These are phyloP conservation scores for Taurulus bubalis DNA, from an alignment of 2,113 vertebrate genomes.

Conservation along the genomic window DNA sequence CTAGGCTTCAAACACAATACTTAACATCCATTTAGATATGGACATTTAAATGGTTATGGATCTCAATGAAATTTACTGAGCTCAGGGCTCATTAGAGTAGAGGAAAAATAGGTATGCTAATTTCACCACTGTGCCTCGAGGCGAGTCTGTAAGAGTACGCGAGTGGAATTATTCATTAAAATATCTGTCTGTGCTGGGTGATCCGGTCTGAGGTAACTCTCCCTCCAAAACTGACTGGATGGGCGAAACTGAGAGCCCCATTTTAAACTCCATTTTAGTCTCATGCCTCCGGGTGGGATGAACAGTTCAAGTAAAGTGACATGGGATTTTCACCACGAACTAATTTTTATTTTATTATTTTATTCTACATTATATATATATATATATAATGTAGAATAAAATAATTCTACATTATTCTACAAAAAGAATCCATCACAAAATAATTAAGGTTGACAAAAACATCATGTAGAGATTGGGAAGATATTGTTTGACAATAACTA, in stretches of 20 bases:
- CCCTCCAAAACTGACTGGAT: constrained; percentile 4
- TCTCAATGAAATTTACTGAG: constrained; percentile 33
- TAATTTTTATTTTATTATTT: too few species aligned
- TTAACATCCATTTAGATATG: constrained; percentile 35
- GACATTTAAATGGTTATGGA: constrained; percentile 28
- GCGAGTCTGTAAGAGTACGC: constrained; percentile 45
- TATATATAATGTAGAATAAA: too few species aligned
- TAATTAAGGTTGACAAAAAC: too few species aligned
- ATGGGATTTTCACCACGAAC: background rate
- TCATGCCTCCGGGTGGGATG: background rate
- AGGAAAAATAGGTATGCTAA: constrained; percentile 47
- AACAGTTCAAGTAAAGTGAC: background rate
- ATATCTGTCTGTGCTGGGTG: constrained; percentile 19
- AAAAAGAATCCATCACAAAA: too few species aligned
- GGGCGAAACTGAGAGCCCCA: constrained; percentile 7
- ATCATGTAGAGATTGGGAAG: too few species aligned
- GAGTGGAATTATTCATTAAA: constrained; percentile 68
- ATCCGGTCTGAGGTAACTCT: constrained; percentile 16
- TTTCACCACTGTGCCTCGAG: constrained; percentile 42
- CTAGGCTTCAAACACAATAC: background rate
- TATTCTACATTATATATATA: too few species aligned
- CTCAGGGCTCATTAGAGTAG: constrained; percentile 43
- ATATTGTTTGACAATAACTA: too few species aligned
- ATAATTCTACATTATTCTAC: too few species aligned
- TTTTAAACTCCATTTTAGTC: background rate